Evolutionary conservation across 2,888 invertebrate species (phyloP).

Genomic region (Acanthoscelides obtectus): DNA sequence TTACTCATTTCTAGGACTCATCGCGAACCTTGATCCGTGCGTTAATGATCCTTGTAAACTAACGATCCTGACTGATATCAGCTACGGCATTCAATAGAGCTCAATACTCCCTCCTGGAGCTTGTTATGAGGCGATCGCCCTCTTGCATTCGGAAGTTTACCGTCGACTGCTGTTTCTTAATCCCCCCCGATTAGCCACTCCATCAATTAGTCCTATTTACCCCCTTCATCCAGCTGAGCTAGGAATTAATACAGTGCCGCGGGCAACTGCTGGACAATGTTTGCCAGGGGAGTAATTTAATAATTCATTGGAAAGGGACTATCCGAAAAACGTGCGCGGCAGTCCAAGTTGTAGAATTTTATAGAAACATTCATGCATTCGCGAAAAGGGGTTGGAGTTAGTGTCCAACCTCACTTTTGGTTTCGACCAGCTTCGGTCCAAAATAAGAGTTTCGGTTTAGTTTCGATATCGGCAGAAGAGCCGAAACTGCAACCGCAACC

Average conservation of each 20-base stretch:
- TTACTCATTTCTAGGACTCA: neutral
- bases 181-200: constrained; percentile 11
- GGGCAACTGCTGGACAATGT: neutral
- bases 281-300: too few relatives aligned
- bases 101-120: constrained; percentile 4
- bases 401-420: too few relatives aligned
- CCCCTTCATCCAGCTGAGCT: constrained; percentile 5
- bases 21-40: neutral
- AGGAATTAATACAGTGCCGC: neutral
- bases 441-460: too few relatives aligned
- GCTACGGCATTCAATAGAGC: constrained; percentile 4
- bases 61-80: constrained; percentile 4
- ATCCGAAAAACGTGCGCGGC: too few relatives aligned
- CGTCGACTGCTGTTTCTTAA: constrained; percentile 6
- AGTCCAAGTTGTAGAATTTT: too few relatives aligned
- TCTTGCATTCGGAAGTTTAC: neutral
- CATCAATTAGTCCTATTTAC: constrained; percentile 16
- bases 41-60: constrained; percentile 8
- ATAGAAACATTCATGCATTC: too few relatives aligned
- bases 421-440: too few relatives aligned
- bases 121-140: neutral
- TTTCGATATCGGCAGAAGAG: too few relatives aligned
- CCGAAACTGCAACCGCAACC: too few relatives aligned
- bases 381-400: too few relatives aligned
- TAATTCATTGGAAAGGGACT: too few relatives aligned